Evolutionary conservation across 2,888 invertebrate genomes (phyloP).

Genomic region (Agriopis marginaria): DNA sequence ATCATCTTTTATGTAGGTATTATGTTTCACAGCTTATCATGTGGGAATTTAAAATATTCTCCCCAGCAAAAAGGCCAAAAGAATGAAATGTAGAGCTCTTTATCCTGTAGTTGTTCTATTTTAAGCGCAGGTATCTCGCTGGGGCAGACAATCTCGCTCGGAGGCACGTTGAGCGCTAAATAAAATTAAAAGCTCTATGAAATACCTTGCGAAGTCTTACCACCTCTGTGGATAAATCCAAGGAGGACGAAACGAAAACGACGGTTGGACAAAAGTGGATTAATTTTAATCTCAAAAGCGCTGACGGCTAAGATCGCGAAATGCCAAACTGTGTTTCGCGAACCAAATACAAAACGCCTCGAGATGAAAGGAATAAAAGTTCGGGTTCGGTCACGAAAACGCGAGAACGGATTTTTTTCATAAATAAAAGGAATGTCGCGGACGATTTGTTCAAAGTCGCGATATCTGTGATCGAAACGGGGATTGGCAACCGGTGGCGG

Average conservation of each 20-base stretch:
- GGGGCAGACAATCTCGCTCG: conserved; percentile 58
- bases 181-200: conserved; percentile 69
- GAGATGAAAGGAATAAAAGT: conserved; percentile 49
- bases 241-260: conserved; percentile 36
- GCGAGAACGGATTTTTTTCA: conserved; percentile 42
- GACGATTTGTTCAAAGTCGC: conserved; percentile 60
- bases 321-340: conserved; percentile 29
- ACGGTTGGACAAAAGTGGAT: conserved; percentile 44
- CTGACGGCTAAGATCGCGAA: conserved; percentile 41
- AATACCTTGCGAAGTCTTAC: conserved; percentile 59
- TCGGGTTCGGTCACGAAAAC: conserved; percentile 39
- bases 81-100: conserved; percentile 64
- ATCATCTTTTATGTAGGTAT: conserved; percentile 55
- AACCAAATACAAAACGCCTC: conserved; percentile 26
- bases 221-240: conserved; percentile 54
- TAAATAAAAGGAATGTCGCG: conserved; percentile 52
- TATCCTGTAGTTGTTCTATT: conserved; percentile 66
- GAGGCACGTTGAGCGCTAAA: conserved; percentile 55
- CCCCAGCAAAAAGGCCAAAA: conserved; percentile 50
- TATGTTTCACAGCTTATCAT: conserved; percentile 50
- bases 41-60: conserved; percentile 50
- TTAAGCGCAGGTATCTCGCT: conserved; percentile 67
- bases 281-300: conserved; percentile 45
- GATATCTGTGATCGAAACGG: conserved; percentile 59
- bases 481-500: conserved; percentile 56